These are phyloP conservation scores for Sebastes aleutianus DNA, from an alignment of 2,797 vertebrate genomes.

Conservation along the genomic window DNA sequence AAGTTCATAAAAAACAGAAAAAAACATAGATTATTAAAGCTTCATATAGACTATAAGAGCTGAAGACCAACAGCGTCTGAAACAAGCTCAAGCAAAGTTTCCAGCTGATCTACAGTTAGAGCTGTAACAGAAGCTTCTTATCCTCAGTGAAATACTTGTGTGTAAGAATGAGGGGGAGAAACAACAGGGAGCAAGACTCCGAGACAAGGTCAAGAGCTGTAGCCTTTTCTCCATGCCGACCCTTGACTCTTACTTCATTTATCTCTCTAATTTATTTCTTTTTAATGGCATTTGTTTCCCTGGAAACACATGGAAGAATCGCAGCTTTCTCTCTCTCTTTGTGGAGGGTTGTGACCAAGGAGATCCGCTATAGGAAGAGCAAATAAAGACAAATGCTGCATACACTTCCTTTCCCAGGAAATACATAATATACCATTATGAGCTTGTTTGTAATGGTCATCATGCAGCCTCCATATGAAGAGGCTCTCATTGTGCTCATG, in stretches of 20 bases:
- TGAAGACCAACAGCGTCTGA: conserved; percentile 11
- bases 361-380: conserved; percentile 34
- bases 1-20: too few species aligned
- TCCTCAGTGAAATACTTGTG: conserved; percentile 25
- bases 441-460: conserved; percentile 5
- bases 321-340: not conserved
- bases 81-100: not conserved
- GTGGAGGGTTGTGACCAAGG: conserved; percentile 27
- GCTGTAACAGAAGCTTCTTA: conserved; percentile 34
- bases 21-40: not conserved
- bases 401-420: not conserved
- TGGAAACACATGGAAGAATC: conserved; percentile 61
- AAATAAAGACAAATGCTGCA: not conserved
- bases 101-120: conserved; percentile 20
- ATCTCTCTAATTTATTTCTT: conserved; percentile 62
- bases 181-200: conserved; percentile 54
- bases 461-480: not conserved
- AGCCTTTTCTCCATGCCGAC: conserved; percentile 55
- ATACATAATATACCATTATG: not conserved
- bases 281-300: conserved; percentile 62
- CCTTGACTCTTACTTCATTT: conserved; percentile 62
- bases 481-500: conserved; percentile 15
- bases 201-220: conserved; percentile 65
- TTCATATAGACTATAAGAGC: not conserved
- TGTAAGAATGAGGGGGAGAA: conserved; percentile 53